These are phyloP conservation scores for Diachrysia chrysitis DNA, from an alignment of 2,888 invertebrate genomes.

Conservation along the genomic window DNA sequence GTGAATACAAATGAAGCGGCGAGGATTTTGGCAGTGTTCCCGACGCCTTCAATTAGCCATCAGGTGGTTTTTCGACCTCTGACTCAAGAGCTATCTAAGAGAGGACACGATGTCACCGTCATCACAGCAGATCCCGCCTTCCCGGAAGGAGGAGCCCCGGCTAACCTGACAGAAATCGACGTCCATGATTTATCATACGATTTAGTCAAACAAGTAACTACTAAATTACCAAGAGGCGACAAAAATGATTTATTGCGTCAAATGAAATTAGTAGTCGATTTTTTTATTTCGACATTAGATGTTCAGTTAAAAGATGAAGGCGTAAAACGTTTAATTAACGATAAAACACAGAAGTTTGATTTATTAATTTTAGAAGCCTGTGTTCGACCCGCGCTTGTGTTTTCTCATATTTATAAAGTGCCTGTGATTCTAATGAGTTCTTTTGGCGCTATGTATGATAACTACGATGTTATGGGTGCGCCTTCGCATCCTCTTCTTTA, in stretches of 20 bases:
- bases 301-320: background rate
- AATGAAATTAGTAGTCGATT: background rate
- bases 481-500: background rate
- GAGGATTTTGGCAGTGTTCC: background rate
- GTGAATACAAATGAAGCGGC: background rate
- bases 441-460: background rate
- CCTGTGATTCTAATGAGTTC: background rate
- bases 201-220: background rate
- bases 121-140: background rate
- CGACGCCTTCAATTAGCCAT: background rate
- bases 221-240: background rate
- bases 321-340: background rate
- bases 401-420: background rate
- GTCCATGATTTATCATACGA: background rate
- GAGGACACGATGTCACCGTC: background rate
- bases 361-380: background rate
- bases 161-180: background rate
- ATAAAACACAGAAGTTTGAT: background rate
- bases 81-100: background rate
- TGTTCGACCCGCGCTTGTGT: background rate
- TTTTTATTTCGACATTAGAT: background rate
- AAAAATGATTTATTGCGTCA: background rate
- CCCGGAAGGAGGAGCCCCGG: background rate
- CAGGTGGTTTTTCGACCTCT: background rate
- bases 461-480: background rate